These are phyloP conservation scores for Charaxes varanes DNA, from an alignment of 1,140 invertebrate species.

Conservation along the genomic window DNA sequence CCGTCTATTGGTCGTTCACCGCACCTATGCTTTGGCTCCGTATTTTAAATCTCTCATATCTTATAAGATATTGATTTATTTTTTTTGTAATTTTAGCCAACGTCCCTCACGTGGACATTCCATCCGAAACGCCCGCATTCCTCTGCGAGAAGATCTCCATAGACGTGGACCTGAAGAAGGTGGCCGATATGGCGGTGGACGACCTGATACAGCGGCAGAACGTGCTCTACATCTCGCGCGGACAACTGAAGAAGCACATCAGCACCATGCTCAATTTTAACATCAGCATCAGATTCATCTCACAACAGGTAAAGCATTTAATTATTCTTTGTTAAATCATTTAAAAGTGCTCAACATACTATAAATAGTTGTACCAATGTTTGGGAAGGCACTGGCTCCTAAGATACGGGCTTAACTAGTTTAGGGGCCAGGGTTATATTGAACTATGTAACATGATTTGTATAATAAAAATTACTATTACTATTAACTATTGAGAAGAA, in stretches of 20 bases:
- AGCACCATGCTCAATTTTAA: constrained; percentile 92
- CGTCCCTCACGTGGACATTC: constrained; percentile 78
- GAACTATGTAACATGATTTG: too few species aligned
- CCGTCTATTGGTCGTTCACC: too few species aligned
- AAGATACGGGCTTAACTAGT: too few species aligned
- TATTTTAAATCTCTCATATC: background rate
- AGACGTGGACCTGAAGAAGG: constrained; percentile 91
- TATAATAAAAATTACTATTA: too few species aligned
- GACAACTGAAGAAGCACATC: constrained; percentile 92
- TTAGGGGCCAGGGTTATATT: too few species aligned
- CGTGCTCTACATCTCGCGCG: constrained; percentile 88
- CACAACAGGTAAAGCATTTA: constrained; percentile 82
- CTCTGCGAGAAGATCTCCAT: constrained; percentile 92
- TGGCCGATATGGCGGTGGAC: constrained; percentile 92
- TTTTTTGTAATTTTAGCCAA: constrained; percentile 32
- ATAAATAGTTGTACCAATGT: too few species aligned
- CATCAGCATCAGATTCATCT: constrained; percentile 89
- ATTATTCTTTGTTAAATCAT: background rate
- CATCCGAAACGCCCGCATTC: constrained; percentile 90
- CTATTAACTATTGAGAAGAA: too few species aligned
- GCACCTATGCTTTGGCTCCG: too few species aligned
- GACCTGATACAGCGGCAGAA: constrained; percentile 87
- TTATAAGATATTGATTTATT: constrained; percentile 1
- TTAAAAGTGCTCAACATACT: too few species aligned
- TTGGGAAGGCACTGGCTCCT: too few species aligned